Evolutionary conservation across 2,113 vertebrate genomes (phyloP), one percentile per base, ranked within the genome.

Genomic region (Tricholaema leucomelas): DNA sequence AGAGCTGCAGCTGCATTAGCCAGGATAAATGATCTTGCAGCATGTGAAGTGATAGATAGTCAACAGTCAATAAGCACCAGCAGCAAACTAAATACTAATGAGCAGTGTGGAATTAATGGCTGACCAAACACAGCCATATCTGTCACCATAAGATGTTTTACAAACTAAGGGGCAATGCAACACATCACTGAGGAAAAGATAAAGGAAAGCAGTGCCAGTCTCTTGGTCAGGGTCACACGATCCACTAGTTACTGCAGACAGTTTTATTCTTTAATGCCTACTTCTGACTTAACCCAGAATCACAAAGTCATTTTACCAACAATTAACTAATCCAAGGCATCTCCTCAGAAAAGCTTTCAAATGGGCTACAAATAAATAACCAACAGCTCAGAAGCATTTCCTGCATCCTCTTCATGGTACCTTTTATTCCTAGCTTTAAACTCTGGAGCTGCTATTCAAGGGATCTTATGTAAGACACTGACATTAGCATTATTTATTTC

Each of bases 341-440:
- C 59, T 66, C 58, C 30, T 35, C 42, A 86, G 42, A 38, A 59
- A 72, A 78, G 40, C n/a, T 67, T 54, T 67, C 56, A 56, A 23
- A 8, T 30, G 38, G 60, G 24, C 70, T 90, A 33, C 28, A 76
- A 72, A 81, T 21, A 65, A 42, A 36, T 27, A 30, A 12, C 31
- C 6, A 83, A 38, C 17, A 63, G 44, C 59, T 72, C 44, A 55
- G 40, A 88, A 88, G 50, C 63, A 85, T 86, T 95, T 88, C 63
- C 55, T 52, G 28, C 54, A 20, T 38, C 70, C 40, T 48, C n/a
- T 71, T 75, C 80, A 81, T 85, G 14, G 52, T 27, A 40, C 13
- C 38, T 83, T 93, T 94, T 77, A 67, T 88, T 91, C 66, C 70
- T 30, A 21, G 72, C 56, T 88, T 72, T 56, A 71, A 85, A 63